A percentile compares a stretch with the other conserved stretches of the same genome.
Conservation (phyloP, 2,113 vertebrate genomes). For the Scytalopus superciliaris region DNA sequence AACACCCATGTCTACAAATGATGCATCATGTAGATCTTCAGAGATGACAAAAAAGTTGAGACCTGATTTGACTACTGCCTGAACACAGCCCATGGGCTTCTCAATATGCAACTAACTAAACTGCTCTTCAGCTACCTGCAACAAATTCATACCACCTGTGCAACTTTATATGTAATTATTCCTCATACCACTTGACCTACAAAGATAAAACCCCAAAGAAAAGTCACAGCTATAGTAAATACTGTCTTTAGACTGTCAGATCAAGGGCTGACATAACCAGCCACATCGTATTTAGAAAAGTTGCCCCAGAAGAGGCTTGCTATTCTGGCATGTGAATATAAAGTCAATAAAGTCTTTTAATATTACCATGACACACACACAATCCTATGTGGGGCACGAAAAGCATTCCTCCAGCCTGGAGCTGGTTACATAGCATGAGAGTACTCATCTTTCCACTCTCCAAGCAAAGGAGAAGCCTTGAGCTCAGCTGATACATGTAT, state of each 20-base stretch:
- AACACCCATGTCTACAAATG: rapidly evolving
- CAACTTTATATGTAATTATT: neutral
- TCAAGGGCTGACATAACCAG: neutral
- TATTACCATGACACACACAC: neutral
- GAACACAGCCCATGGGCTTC: neutral
- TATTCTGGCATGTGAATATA: neutral
- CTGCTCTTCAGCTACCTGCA: neutral
- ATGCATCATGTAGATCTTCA: neutral
- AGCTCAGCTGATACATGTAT: rapidly evolving
- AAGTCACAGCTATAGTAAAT: neutral
- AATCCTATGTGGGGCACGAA: neutral
- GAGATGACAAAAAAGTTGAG: neutral
- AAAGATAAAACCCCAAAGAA: neutral
- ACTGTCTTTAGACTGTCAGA: neutral
- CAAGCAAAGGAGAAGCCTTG: neutral
- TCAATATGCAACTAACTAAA: neutral
- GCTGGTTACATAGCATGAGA: neutral
- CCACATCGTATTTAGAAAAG: neutral
- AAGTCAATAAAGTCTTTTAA: neutral
- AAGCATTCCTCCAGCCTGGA: neutral
- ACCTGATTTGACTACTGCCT: neutral
- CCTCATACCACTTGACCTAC: neutral
- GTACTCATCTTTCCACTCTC: neutral
- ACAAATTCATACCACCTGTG: neutral
- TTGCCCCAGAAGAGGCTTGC: neutral